A percentile compares a stretch with the other conserved stretches of the same genome.
phyloP scores from a whole-genome alignment of 1,140 invertebrate genomes.

The Diachasma alloeum region DNA sequence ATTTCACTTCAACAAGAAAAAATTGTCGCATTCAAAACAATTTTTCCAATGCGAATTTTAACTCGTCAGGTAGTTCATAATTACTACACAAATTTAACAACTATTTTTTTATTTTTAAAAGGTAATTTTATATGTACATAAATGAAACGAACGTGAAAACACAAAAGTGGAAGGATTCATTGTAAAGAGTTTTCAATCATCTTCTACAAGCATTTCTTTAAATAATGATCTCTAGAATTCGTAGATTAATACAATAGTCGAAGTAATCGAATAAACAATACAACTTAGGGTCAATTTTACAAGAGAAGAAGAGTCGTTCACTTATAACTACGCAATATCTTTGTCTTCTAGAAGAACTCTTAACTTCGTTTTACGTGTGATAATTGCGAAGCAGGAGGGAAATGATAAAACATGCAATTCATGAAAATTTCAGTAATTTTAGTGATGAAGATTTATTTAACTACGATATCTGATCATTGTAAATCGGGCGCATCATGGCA shows the following conservation, averaged over 20 bases:
- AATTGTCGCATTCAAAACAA: not conserved
- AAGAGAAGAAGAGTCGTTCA: not conserved
- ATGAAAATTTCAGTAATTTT: not conserved
- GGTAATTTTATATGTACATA: conserved; percentile 13
- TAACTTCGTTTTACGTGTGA: not conserved
- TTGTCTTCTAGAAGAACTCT: not conserved
- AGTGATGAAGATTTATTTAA: not conserved
- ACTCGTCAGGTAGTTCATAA: not conserved
- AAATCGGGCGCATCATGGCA: conserved; percentile 1
- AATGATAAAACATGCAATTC: not conserved
- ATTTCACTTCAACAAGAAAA: not conserved
- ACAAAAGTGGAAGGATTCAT: not conserved
- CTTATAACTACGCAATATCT: not conserved
- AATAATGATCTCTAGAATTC: not conserved
- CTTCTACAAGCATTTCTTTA: not conserved
- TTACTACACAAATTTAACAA: conserved; percentile 12
- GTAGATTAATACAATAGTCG: not conserved
- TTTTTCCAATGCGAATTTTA: conserved; percentile 4
- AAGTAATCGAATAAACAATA: not conserved
- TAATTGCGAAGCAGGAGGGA: not conserved
- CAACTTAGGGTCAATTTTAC: not conserved
- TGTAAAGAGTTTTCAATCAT: not conserved
- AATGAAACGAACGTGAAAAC: not conserved
- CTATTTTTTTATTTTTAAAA: conserved; percentile 16
- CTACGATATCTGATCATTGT: not conserved